Evolutionary conservation across 2,113 vertebrate species (phyloP).

Genomic region (Lonchura striata): DNA sequence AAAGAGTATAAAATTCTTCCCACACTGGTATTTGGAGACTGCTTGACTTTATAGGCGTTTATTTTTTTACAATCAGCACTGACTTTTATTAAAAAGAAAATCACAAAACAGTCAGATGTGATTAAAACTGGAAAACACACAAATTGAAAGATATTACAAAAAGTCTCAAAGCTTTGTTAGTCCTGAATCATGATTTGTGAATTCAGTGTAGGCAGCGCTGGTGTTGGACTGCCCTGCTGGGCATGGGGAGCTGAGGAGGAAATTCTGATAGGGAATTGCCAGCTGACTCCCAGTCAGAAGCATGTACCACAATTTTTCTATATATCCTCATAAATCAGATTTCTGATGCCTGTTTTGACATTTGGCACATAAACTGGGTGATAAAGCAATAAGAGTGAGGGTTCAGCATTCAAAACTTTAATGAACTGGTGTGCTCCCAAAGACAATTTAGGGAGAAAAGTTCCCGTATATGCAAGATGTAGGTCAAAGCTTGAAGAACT

Average conservation of each 20-base stretch:
- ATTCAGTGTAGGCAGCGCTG: not conserved
- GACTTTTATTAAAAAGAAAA: not conserved
- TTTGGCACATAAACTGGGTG: not conserved
- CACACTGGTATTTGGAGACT: not conserved
- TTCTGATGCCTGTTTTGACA: slow-evolving; percentile 12
- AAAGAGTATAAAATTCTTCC: not conserved
- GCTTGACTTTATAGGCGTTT: not conserved
- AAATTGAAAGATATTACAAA: not conserved
- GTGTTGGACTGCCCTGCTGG: not conserved
- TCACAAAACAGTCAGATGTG: not conserved
- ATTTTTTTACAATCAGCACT: not conserved
- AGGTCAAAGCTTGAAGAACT: slow-evolving; percentile 29
- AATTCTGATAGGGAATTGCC: not conserved
- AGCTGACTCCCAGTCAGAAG: not conserved
- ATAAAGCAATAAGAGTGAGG: slow-evolving; percentile 32
- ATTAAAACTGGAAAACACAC: not conserved
- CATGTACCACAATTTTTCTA: not conserved
- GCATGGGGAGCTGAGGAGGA: not conserved
- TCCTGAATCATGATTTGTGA: not conserved
- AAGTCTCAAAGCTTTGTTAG: not conserved
- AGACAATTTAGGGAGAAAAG: not conserved
- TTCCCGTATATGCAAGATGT: not conserved
- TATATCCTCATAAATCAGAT: slow-evolving; percentile 22
- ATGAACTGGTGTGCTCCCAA: not conserved
- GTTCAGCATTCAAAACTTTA: slow-evolving; percentile 34